Conservation (phyloP, 2,797 vertebrate genomes). For the Salarias fasciatus region DNA sequence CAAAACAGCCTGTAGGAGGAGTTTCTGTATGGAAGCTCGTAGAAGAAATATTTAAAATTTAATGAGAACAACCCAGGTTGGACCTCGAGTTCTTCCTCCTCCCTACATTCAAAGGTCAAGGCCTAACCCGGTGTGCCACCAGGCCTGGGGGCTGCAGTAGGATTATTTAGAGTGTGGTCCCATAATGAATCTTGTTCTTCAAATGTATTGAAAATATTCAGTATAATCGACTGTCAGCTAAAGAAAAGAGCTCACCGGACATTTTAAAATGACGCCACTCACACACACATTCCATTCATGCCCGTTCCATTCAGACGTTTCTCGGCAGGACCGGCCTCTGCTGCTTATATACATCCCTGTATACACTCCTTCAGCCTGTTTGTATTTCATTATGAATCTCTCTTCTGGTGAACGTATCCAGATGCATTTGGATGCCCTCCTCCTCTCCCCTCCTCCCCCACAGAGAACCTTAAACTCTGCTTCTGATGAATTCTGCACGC, state of each 20-base stretch:
- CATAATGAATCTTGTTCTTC: neutral
- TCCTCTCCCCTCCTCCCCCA: constrained; percentile 5
- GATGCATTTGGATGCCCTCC: constrained; percentile 13
- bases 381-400: constrained; percentile 19
- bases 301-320: constrained; percentile 4
- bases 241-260: neutral
- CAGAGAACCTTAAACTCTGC: neutral
- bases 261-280: no score
- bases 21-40: no score
- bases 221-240: neutral
- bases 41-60: no score
- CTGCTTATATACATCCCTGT: constrained; percentile 22
- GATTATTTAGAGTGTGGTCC: neutral
- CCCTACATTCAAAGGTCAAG: no score
- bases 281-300: constrained; percentile 14
- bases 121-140: no score
- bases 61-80: no score
- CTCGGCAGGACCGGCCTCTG: constrained; percentile 4
- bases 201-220: neutral
- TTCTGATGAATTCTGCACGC: neutral
- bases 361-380: constrained; percentile 27
- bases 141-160: no score
- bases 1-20: neutral
- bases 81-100: no score
- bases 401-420: constrained; percentile 14